phyloP scores from a whole-genome alignment of 2,797 vertebrate species.

The Anguilla pacifica region DNA sequence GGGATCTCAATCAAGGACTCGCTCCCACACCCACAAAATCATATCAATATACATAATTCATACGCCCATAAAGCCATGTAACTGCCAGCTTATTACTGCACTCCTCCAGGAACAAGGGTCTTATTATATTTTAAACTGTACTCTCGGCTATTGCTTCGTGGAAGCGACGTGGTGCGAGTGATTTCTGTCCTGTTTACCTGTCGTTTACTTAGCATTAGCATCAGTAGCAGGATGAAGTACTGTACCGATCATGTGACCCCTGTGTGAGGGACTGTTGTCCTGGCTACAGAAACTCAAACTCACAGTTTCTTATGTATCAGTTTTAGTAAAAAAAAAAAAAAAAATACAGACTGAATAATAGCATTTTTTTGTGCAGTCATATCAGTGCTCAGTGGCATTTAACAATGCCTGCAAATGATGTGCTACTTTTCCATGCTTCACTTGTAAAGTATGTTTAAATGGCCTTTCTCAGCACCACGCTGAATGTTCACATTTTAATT shows the following conservation, averaged over 20 bases:
- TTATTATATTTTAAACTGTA: slow-evolving; percentile 69
- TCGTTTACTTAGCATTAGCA: neutral
- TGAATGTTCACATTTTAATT: neutral
- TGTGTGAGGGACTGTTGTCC: neutral
- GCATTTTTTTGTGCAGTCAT: neutral
- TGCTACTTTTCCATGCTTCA: neutral
- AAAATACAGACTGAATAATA: too few relatives aligned
- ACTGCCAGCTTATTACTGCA: slow-evolving; percentile 67
- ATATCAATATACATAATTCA: slow-evolving; percentile 79
- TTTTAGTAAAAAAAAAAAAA: too few relatives aligned
- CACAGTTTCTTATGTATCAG: neutral
- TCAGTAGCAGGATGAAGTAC: neutral
- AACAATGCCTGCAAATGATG: neutral
- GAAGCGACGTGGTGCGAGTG: slow-evolving; percentile 47
- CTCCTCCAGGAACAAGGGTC: slow-evolving; percentile 67
- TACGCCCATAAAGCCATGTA: slow-evolving; percentile 66
- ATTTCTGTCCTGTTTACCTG: slow-evolving; percentile 30
- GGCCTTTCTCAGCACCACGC: neutral
- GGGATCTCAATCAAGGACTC: slow-evolving; percentile 70
- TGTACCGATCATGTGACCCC: neutral
- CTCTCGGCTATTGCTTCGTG: slow-evolving; percentile 61
- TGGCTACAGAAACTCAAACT: neutral
- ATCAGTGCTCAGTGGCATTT: neutral
- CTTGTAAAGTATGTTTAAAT: neutral
- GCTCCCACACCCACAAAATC: slow-evolving; percentile 74